Base-by-base conservation (phyloP, 2,113 vertebrate species). In the Lophochroa leadbeateri region DNA sequence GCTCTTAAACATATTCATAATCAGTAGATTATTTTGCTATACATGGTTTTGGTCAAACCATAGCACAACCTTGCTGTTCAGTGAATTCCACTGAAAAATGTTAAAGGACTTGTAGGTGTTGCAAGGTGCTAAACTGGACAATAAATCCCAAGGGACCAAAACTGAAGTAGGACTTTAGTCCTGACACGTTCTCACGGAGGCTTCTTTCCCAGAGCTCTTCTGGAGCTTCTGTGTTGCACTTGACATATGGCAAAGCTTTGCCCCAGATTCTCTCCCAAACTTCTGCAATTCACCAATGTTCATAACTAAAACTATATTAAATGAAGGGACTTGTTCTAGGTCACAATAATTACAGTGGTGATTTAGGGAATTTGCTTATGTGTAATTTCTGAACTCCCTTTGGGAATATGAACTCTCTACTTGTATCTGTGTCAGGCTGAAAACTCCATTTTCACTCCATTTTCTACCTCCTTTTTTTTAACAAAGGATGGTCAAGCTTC, bases 321-420 rank as follows among this genome's bases (percentile, higher is more conserved):
- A 83, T 78, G 3, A 92, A 67, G 52, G 43, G 64, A 37, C 24
- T 91, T 93, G 64, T 93, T 94, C 86, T 95, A 82, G 83, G 96
- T 96, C 90, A 77, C 83, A 92, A 29, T 95, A 96, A 97, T 96
- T 96, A 94, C 77, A 17, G 7, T 52, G 39, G 86, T 95, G 86
- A 82, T 91, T 96, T 96, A 89, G 93, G 95, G 94, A 97, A 94
- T 96, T 91, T 31, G 20, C 25, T 60, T 90, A 60, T 50, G 60
- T 84, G 55, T 96, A 94, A 88, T 84, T 94, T 89, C 46, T 4
- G 2, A 84, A 84, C 18, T 91, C 31, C 29, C 24, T 83, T 60
- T 75, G 69, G 91, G 72, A 64, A 58, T 74, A 47, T 6, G 4
- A 78, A 47, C 64, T 81, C 31, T 72, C 7, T 74, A 20, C 19